A percentile compares a stretch with the other conserved stretches of the same genome.
Evolutionary conservation across 2,113 vertebrate genomes (phyloP).

Genomic region (Zosterops borbonicus): DNA sequence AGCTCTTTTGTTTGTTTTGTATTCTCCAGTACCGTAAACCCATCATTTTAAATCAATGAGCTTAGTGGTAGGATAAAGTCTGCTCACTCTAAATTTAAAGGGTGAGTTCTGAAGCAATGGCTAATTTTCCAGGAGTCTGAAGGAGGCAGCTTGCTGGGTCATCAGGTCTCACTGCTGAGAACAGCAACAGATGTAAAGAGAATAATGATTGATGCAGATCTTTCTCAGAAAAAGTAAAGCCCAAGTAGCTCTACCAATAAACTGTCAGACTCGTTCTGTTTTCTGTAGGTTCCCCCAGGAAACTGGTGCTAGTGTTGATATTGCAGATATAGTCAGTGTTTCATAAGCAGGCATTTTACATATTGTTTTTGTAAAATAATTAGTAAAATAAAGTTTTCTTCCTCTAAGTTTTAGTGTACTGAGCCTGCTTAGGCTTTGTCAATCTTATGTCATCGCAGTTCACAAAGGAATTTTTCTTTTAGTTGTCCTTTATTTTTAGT

Average conservation of each 20-base stretch:
- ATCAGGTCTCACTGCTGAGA: background rate
- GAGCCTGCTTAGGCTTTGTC: background rate
- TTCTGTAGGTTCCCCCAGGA: background rate
- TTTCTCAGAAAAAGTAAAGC: background rate
- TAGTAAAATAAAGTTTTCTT: background rate
- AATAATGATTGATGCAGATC: background rate
- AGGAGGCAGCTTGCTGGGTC: background rate
- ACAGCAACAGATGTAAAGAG: background rate
- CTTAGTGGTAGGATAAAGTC: background rate
- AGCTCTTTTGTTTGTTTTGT: background rate
- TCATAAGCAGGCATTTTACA: background rate
- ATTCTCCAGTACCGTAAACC: background rate
- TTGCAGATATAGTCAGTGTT: background rate
- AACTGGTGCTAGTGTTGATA: background rate
- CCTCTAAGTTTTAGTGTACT: background rate
- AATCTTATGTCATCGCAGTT: background rate
- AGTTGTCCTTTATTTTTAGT: background rate
- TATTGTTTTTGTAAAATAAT: background rate
- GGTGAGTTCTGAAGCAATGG: background rate
- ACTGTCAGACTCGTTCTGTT: background rate
- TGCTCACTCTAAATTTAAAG: background rate
- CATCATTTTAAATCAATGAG: background rate
- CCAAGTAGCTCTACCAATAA: background rate
- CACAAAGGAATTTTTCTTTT: background rate
- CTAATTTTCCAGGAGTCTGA: conserved; percentile 15